Conservation (phyloP, 2,113 vertebrate genomes). For the Isurus oxyrinchus region DNA sequence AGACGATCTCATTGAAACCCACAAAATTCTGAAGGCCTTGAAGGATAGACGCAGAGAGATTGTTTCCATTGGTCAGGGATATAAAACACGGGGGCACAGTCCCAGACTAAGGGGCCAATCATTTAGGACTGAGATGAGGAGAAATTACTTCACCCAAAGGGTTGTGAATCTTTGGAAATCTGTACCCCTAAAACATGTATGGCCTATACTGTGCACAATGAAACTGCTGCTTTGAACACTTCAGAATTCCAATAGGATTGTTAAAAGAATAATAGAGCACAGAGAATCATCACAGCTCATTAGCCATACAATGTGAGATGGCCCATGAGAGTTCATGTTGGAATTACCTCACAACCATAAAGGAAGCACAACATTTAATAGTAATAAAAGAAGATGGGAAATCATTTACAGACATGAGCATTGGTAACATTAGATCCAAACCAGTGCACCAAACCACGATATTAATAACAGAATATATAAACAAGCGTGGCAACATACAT, state of each 20-base stretch:
- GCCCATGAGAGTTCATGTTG: not conserved
- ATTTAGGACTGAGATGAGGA: no score
- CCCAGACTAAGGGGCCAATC: no score
- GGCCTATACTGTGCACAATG: not conserved
- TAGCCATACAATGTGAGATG: not conserved
- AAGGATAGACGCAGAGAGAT: no score
- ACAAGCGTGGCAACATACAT: not conserved
- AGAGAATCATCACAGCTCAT: not conserved
- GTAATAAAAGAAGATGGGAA: constrained; percentile 12
- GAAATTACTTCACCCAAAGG: no score
- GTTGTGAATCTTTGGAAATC: no score
- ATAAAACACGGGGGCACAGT: no score
- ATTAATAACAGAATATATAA: not conserved
- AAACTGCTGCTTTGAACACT: not conserved
- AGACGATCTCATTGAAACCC: no score
- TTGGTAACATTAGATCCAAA: not conserved
- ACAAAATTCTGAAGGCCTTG: no score
- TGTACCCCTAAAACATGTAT: not conserved
- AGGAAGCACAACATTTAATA: not conserved
- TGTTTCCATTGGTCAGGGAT: no score
- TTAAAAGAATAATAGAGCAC: not conserved
- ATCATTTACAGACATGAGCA: not conserved
- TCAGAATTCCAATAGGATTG: not conserved
- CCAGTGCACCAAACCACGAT: not conserved
- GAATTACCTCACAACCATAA: not conserved